Evolutionary conservation across 2,797 vertebrate genomes (phyloP), one percentile per base, ranked within the genome.

Genomic region (Xiphophorus birchmanni): DNA sequence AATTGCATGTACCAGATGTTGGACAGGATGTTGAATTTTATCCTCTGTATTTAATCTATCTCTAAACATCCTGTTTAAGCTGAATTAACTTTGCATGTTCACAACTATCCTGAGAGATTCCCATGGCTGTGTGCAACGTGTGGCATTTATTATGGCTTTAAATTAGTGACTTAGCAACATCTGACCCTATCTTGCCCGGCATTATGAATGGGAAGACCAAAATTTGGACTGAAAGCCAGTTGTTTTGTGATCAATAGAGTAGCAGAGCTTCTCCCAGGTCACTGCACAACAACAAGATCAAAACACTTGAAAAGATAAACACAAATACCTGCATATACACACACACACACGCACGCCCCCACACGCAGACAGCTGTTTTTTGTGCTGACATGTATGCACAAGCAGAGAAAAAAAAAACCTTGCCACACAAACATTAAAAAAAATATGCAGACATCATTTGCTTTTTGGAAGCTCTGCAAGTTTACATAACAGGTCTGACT

Each of bases 401-500:
- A 0, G 74, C 44, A 48, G 13, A 79, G 37, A 75, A 4, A 45
- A 7, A 7, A 5, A 73, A 12, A 48, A 4, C 11, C 52, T 75
- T 44, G 74, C 42, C n/a, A 74, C 15, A 60, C 74, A 37, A 75
- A 65, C n/a, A 80, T 69, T 32, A 80, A 82, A 69, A 69, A 65
- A 88, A 83, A 87, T 82, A 85, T 69, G 12, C 76, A 90, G 86
- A 87, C 52, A 79, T 81, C 69, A 78, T 87, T 73, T 74, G 60
- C 77, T 74, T 82, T 86, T 88, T 45, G 87, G 58, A 78, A 83
- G 84, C 77, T 73, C 81, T 80, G 67, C 37, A 50, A 76, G 90
- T 94, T 93, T 93, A 93, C 92, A 93, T 89, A 92, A 93, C 93
- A 93, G 77, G 75, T 84, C 86, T 87, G 86, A 93, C 89, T 86